Evolutionary conservation across 2,888 invertebrate genomes (phyloP), one percentile per base, ranked within the genome.

Genomic region (Trichopria drosophilae): DNA sequence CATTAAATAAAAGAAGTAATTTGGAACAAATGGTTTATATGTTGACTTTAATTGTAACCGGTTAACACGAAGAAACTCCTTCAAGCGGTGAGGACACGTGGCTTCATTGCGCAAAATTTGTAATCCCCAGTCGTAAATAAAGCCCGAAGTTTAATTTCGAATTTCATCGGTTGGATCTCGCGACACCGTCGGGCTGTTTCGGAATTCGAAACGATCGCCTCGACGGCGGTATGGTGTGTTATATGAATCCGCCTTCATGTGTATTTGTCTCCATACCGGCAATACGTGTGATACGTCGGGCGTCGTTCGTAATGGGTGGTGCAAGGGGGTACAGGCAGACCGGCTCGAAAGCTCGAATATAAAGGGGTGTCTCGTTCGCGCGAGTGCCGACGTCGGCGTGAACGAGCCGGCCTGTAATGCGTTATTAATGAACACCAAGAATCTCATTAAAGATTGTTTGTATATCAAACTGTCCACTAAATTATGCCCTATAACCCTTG

Each of bases 361-460:
- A 60, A 59, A 57, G 60, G 59, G 59, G 57, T 53, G 56, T 22
- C n/a, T n/a, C n/a, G n/a, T n/a, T n/a, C 28, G 37, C 34, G 32
- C 32, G 37, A 40, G 43, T 32, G 40, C 55, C 42, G 51, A 53
- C 60, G 60, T 57, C 53, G 58, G 61, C 62, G 62, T 62, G 64
- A 10, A 64, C 63, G 62, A 63, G 60, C 64, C 66, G 60, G 66
- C 68, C 69, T 72, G 73, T 81, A 82, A 82, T 81, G 81, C 78
- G 80, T 80, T 81, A 82, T 82, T 82, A 82, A 82, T 82, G 82
- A 82, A 81, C 80, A 80, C 78, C 81, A 81, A 81, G 82, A 81
- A 82, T 82, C 81, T 82, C 81, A 82, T 82, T 82, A 79, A 80
- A 80, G 80, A 80, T 80, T 79, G 80, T 80, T 80, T 80, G 80